phyloP scores from a whole-genome alignment of 2,113 vertebrate genomes.

The Gymnorhina tibicen region DNA sequence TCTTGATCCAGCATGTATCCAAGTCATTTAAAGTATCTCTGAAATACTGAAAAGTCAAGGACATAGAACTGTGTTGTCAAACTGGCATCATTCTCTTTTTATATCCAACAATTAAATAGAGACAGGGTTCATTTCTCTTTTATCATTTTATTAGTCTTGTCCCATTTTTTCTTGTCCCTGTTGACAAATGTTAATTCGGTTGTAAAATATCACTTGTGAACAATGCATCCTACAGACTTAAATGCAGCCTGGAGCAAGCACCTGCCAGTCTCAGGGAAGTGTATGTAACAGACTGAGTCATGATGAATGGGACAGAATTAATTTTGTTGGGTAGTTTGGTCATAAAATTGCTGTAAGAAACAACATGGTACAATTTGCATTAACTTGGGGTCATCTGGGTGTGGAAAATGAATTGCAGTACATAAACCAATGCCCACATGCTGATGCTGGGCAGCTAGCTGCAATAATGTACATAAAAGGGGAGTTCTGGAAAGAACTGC shows the following conservation, averaged over 20 bases:
- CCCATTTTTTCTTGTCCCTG: neutral
- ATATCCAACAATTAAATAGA: neutral
- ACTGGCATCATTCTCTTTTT: neutral
- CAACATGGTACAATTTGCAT: neutral
- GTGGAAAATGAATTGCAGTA: neutral
- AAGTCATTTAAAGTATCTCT: neutral
- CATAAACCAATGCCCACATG: neutral
- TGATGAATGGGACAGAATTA: neutral
- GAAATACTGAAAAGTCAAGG: neutral
- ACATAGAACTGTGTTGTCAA: neutral
- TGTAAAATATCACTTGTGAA: conserved; percentile 11
- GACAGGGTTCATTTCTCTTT: neutral
- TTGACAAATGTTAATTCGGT: neutral
- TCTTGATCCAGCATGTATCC: neutral
- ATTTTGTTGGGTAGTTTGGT: neutral
- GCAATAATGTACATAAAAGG: neutral
- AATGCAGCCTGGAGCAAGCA: conserved; percentile 15
- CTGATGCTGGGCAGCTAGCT: neutral
- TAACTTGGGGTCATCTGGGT: neutral
- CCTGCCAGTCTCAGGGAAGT: neutral
- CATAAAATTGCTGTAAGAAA: conserved; percentile 19
- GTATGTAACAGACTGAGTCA: neutral
- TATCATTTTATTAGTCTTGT: neutral
- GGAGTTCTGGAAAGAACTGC: neutral
- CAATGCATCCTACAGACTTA: neutral